Percentiles rank a stretch among this genome's conserved stretches.
phyloP scores from a whole-genome alignment of 2,888 invertebrate species.

The Thalpophila matura region DNA sequence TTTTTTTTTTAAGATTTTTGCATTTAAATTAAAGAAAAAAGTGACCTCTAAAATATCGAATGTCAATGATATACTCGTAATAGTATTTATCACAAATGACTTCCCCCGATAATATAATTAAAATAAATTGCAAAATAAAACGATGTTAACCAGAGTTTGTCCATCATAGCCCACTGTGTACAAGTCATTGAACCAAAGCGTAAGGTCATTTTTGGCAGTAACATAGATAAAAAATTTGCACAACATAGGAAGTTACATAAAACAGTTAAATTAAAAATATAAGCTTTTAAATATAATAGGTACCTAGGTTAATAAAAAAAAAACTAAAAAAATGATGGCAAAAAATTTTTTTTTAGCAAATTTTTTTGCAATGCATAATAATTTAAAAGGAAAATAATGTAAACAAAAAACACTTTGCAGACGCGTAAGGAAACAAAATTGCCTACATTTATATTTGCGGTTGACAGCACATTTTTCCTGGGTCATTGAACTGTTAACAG shows the following conservation, averaged over 20 bases:
- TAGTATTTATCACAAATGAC: conserved; percentile 3
- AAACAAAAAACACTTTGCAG: conserved; percentile 46
- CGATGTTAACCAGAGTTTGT: neutral
- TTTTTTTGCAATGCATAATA: conserved; percentile 5
- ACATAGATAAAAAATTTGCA: neutral
- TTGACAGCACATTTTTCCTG: conserved; percentile 82
- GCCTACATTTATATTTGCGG: conserved; percentile 69
- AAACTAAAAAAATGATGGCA: neutral
- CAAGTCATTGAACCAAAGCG: conserved; percentile 32
- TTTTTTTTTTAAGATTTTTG: neutral
- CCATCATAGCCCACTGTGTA: conserved; percentile 20
- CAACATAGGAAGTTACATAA: neutral
- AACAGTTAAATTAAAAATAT: neutral
- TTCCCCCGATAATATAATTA: conserved; percentile 17
- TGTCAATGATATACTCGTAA: conserved; percentile 31
- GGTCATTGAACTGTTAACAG: conserved; percentile 81
- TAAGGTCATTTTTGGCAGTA: conserved; percentile 27
- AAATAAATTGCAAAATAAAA: neutral
- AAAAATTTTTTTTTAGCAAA: neutral
- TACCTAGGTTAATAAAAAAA: too few species aligned
- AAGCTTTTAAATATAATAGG: too few species aligned
- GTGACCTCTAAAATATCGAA: conserved; percentile 11
- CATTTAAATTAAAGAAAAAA: conserved; percentile 20
- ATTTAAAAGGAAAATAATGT: conserved; percentile 40
- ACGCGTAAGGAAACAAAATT: conserved; percentile 58